Base-by-base conservation (phyloP, 2,888 invertebrate species). In the Drepana falcataria region DNA sequence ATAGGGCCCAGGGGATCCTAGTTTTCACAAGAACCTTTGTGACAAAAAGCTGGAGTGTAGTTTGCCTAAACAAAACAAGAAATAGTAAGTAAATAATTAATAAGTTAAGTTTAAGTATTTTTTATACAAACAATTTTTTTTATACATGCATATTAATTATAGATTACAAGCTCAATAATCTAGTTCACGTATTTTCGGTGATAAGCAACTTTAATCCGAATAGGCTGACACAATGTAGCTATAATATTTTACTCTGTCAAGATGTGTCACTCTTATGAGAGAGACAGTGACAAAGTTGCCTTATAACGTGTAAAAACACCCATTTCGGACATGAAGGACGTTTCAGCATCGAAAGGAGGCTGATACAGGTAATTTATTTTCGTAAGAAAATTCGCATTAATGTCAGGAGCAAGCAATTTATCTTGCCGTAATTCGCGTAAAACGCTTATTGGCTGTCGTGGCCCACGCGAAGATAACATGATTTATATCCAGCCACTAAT, bases 401-500 rank as follows among this genome's bases (percentile, higher is more conserved):
- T 82, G 83, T 83, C 85, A 78, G 77, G 68, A 71, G 69, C 66
- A 64, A 74, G 81, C 79, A 83, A 87, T 86, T 86, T 86, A 86
- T 87, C 86, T 84, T 79, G 74, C 69, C 73, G 79, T 84, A 82
- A 87, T 84, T 85, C 84, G 74, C 76, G 83, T 80, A 80, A 86
- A 86, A 78, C 84, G 85, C 81, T 86, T 87, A 86, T 85, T 85
- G 84, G 87, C 82, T 86, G 86, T 83, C 85, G 79, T 77, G 58
- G 73, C 70, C 77, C 73, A 78, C 77, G 73, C 77, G 74, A 61
- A 80, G 81, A 83, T 84, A 81, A 81, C 78, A 82, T 83, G 83
- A 85, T 79, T 77, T 79, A 79, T 79, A 71, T 73, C 75, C 73
- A 60, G 56, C 59, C 64, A 64, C 75, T 80, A 81, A 81, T 80